phyloP scores from a whole-genome alignment of 2,113 vertebrate genomes.

The Pedetes capensis region DNA sequence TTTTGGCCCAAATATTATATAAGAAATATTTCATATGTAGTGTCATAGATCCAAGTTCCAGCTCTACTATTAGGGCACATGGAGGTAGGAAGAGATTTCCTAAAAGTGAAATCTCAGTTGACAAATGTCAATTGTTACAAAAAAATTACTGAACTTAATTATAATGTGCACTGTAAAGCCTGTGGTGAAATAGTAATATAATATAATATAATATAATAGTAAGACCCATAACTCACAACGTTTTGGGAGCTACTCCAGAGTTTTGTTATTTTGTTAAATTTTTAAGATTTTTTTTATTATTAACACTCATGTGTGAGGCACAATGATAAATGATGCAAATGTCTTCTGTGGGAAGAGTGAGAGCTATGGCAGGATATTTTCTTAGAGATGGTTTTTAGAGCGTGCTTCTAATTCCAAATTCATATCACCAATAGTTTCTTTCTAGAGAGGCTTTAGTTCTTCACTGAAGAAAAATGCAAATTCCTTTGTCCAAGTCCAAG shows the following conservation, averaged over 20 bases:
- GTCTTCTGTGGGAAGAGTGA: background rate
- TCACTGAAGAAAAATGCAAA: background rate
- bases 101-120: background rate
- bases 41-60: background rate
- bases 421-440: background rate
- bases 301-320: background rate
- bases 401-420: background rate
- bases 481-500: background rate
- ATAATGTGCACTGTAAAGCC: background rate
- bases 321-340: background rate
- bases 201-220: background rate
- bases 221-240: background rate
- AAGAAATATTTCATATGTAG: constrained; percentile 35
- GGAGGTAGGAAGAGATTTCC: background rate
- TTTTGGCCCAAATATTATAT: background rate
- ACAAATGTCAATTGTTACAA: constrained; percentile 23
- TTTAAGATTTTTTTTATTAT: background rate
- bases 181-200: background rate
- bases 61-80: background rate
- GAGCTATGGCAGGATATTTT: background rate
- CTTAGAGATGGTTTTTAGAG: background rate
- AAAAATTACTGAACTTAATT: constrained; percentile 28
- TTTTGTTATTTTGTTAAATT: constrained; percentile 7
- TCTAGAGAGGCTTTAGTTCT: background rate
- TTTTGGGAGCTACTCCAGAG: background rate